A percentile compares a stretch with the other conserved stretches of the same genome.
phyloP scores from a whole-genome alignment of 2,888 invertebrate species.

The Acrobasis suavella region DNA sequence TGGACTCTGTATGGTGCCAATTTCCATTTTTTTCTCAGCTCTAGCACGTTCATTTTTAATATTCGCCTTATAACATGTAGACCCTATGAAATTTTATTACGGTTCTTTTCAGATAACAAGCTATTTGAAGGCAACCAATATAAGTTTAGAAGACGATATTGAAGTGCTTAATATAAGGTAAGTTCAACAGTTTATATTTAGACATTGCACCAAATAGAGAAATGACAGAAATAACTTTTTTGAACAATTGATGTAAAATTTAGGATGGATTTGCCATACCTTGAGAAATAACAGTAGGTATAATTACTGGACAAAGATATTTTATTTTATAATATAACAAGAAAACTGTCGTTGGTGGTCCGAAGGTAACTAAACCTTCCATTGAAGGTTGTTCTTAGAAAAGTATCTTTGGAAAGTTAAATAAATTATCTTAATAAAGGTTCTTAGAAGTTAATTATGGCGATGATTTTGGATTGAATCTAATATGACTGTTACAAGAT shows the following conservation, averaged over 20 bases:
- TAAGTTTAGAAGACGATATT: constrained; percentile 84
- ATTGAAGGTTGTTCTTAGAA: too few species aligned
- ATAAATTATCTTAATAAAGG: too few species aligned
- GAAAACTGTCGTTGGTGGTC: too few species aligned
- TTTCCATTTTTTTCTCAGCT: not conserved
- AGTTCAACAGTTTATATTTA: constrained; percentile 48
- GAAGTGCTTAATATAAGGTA: constrained; percentile 87
- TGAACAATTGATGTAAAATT: not conserved
- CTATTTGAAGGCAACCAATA: constrained; percentile 85
- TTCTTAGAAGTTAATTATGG: too few species aligned
- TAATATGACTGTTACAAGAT: too few species aligned
- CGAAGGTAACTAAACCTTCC: too few species aligned
- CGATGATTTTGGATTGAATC: too few species aligned
- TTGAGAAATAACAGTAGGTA: too few species aligned
- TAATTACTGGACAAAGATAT: too few species aligned
- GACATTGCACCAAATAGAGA: not conserved
- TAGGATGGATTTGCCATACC: too few species aligned
- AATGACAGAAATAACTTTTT: not conserved
- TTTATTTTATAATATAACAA: too few species aligned
- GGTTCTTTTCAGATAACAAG: constrained; percentile 83
- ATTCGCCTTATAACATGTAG: constrained; percentile 9
- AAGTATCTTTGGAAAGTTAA: too few species aligned
- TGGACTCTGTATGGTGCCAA: not conserved
- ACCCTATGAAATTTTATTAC: constrained; percentile 28
- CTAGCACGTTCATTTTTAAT: constrained; percentile 18